A percentile compares a stretch with the other conserved stretches of the same genome.
phyloP scores from a whole-genome alignment of 2,113 vertebrate species.

The Lepus timidus region DNA sequence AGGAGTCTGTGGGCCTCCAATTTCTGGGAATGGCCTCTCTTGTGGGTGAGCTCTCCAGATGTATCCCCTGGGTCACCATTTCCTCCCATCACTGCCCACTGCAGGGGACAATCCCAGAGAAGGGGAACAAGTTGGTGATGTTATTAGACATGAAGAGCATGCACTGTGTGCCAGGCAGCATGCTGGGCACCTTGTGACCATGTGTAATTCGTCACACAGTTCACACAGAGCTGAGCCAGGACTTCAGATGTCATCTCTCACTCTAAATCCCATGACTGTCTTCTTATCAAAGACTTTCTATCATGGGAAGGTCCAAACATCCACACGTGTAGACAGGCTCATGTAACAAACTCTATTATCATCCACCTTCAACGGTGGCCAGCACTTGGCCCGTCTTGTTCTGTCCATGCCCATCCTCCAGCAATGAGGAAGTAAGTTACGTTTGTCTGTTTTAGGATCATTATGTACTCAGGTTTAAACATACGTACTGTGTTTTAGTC shows the following conservation, averaged over 20 bases:
- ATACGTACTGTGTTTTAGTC: not conserved
- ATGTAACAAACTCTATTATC: accelerated
- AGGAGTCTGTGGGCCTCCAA: not conserved
- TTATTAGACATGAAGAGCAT: not conserved
- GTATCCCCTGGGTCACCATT: accelerated
- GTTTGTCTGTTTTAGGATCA: not conserved
- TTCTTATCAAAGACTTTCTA: not conserved
- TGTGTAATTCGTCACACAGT: not conserved
- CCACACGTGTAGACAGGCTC: not conserved
- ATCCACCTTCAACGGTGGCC: not conserved
- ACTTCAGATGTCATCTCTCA: not conserved
- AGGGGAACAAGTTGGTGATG: not conserved
- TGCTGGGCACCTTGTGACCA: not conserved
- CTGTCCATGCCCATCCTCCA: not conserved
- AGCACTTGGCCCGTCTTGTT: not conserved
- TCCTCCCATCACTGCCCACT: too few relatives aligned
- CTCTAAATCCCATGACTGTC: not conserved
- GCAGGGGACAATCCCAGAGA: too few relatives aligned
- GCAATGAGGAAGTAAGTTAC: not conserved
- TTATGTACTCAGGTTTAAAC: not conserved
- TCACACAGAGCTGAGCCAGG: not conserved
- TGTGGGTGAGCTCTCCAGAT: not conserved
- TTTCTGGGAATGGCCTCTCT: not conserved
- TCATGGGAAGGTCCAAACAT: not conserved
- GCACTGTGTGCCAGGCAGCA: accelerated